Conservation (phyloP, 2,888 invertebrate genomes). For the Pelosia muscerda region DNA sequence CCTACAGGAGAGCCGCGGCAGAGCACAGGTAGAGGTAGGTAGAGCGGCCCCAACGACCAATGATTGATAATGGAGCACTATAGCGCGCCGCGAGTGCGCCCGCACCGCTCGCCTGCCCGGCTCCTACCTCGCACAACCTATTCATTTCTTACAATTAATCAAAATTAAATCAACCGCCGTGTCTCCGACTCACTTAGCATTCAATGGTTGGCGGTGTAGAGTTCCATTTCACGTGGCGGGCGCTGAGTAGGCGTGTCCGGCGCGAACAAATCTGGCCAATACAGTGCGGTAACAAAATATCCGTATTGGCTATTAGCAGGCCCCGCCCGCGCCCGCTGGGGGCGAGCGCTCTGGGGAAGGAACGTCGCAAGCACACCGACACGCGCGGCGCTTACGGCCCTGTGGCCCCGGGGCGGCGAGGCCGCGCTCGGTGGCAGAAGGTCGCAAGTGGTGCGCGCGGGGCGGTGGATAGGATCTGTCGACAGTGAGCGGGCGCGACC, state of each 20-base stretch:
- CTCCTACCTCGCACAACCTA: slow-evolving; percentile 59
- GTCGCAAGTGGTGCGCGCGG: slow-evolving; percentile 54
- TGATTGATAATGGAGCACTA: slow-evolving; percentile 68
- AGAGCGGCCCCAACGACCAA: slow-evolving; percentile 48
- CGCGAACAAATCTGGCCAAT: slow-evolving; percentile 88
- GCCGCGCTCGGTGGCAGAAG: slow-evolving; percentile 54
- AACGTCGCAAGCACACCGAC: slow-evolving; percentile 55
- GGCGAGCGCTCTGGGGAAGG: slow-evolving; percentile 34
- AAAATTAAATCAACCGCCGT: slow-evolving; percentile 81
- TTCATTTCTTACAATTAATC: slow-evolving; percentile 86
- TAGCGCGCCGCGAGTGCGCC: slow-evolving; percentile 54
- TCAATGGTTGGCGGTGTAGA: slow-evolving; percentile 52
- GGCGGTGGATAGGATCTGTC: slow-evolving; percentile 68
- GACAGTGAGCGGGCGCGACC: slow-evolving; percentile 53
- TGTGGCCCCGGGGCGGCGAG: slow-evolving; percentile 32
- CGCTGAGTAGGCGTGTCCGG: slow-evolving; percentile 77
- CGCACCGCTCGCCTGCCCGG: slow-evolving; percentile 41
- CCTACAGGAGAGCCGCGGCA: slow-evolving; percentile 13
- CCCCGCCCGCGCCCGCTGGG: slow-evolving; percentile 76
- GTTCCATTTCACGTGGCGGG: slow-evolving; percentile 60
- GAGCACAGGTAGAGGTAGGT: slow-evolving; percentile 22
- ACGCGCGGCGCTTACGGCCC: slow-evolving; percentile 51
- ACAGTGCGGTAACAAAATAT: slow-evolving; percentile 87
- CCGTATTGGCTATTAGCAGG: slow-evolving; percentile 88
- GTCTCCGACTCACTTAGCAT: slow-evolving; percentile 56